These are phyloP conservation scores for Trichopria drosophilae DNA, from an alignment of 2,888 invertebrate species.

Conservation along the genomic window DNA sequence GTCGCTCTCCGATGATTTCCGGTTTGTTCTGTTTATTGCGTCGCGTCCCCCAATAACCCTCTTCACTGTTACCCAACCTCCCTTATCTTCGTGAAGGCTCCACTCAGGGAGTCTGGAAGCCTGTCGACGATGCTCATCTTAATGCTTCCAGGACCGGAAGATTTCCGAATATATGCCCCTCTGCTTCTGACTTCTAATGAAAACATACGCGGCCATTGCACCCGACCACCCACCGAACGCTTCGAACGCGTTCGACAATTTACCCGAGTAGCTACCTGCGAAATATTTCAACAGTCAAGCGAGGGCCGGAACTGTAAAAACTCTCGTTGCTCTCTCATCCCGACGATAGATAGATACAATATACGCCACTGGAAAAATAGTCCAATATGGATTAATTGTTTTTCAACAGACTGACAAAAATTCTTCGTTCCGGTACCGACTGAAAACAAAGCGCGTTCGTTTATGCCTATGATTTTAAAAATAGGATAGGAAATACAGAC, in stretches of 20 bases:
- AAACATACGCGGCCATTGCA: too few species aligned
- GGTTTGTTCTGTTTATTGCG: slow-evolving; percentile 1
- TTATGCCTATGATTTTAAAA: too few species aligned
- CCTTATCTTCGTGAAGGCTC: slow-evolving; percentile 21
- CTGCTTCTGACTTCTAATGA: slow-evolving; percentile 44
- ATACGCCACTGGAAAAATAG: too few species aligned
- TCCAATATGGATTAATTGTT: too few species aligned
- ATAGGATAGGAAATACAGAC: too few species aligned
- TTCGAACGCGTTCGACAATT: slow-evolving; percentile 35
- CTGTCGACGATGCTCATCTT: slow-evolving; percentile 53
- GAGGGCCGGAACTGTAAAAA: too few species aligned
- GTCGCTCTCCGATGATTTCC: background rate
- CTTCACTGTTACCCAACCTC: slow-evolving; percentile 2
- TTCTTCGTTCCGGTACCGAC: too few species aligned
- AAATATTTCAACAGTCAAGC: slow-evolving; percentile 19
- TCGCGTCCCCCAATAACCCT: background rate
- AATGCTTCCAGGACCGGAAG: slow-evolving; percentile 47
- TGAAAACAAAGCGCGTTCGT: too few species aligned
- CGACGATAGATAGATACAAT: too few species aligned
- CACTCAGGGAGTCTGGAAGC: slow-evolving; percentile 40
- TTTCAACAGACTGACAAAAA: too few species aligned
- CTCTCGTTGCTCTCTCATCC: too few species aligned
- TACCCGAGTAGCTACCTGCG: slow-evolving; percentile 14
- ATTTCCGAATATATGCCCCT: slow-evolving; percentile 35
- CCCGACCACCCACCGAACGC: too few species aligned